Base-by-base conservation (phyloP, 2,888 invertebrate genomes). In the Encarsia formosa region DNA sequence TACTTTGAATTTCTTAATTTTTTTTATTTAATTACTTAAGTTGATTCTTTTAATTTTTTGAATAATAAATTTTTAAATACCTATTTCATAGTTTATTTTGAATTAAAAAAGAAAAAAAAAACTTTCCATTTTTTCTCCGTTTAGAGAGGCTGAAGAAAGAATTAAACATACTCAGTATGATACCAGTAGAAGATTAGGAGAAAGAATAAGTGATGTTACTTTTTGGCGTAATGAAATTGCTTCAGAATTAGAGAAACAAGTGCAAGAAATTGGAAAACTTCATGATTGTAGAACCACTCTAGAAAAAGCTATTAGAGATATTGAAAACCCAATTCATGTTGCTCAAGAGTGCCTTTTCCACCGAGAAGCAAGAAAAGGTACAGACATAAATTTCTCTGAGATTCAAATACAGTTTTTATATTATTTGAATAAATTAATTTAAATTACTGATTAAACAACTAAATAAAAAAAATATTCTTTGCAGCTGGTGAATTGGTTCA, bases 341-440 rank as follows among this genome's bases (percentile, higher is more conserved):
- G 90, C 91, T 26, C 93, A 95, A 76, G 95, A 96, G 75, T 94
- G 94, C 70, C 80, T 96, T 40, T 95, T 94, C 75, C 88, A 93
- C 69, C 79, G 95, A 48, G 94, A 95, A 79, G 88, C 88, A 65
- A 80, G 94, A 56, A 87, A 88, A 74, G 86, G 86, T 82, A n/a
- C n/a, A n/a, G n/a, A n/a, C n/a, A n/a, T n/a, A n/a, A 64, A 51
- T 46, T 41, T 23, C 52, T 53, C 9, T 34, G 15, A 37, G 20
- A 22, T 37, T 32, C 34, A n/a, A 20, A 26, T 29, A 6, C 6
- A 34, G 15, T 45, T 39, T 16, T 41, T 41, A 24, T 49, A n/a
- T 35, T 32, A 23, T 37, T 20, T 35, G 23, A 31, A 46, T 37
- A n/a, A n/a, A n/a, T 26, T 2, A 29, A 42, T 38, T 19, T 38